phyloP scores from a whole-genome alignment of 1,140 invertebrate genomes.

The Drosophila gunungcola region DNA sequence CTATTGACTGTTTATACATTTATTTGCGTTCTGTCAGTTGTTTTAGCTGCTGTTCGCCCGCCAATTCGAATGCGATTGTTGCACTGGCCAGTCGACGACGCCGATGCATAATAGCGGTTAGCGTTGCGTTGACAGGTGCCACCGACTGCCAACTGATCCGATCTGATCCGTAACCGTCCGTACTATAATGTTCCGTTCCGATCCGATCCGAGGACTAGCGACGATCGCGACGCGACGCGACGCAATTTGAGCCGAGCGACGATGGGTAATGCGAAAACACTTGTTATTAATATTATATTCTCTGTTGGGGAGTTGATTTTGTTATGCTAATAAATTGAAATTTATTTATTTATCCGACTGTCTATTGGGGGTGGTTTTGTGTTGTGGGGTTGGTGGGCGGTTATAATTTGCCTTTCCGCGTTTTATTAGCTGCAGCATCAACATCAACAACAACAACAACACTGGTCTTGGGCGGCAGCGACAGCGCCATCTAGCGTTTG shows the following conservation, averaged over 20 bases:
- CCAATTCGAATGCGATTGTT: conserved; percentile 67
- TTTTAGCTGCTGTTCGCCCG: conserved; percentile 58
- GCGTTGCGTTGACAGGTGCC: conserved; percentile 41
- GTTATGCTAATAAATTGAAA: conserved; percentile 69
- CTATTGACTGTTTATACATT: conserved; percentile 14
- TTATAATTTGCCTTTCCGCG: conserved; percentile 56
- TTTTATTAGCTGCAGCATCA: conserved; percentile 48
- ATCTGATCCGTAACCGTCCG: conserved; percentile 25
- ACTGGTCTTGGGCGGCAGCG: conserved; percentile 43
- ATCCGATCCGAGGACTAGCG: conserved; percentile 33
- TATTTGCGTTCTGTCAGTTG: conserved; percentile 36
- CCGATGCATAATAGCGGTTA: conserved; percentile 72
- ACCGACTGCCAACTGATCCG: conserved; percentile 37
- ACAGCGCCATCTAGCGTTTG: conserved; percentile 70
- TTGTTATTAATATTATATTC: conserved; percentile 9
- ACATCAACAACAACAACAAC: conserved; percentile 40
- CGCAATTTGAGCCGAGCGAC: conserved; percentile 30
- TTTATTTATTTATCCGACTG: conserved; percentile 47
- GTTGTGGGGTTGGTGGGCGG: conserved; percentile 10
- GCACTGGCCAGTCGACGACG: conserved; percentile 61
- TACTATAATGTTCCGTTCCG: conserved; percentile 23
- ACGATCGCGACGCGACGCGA: conserved; percentile 33
- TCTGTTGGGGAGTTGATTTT: conserved; percentile 41
- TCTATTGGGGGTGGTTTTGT: neutral
- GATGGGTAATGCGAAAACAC: conserved; percentile 28